Conservation (phyloP, 2,113 vertebrate genomes). For the Cheilinus undulatus region DNA sequence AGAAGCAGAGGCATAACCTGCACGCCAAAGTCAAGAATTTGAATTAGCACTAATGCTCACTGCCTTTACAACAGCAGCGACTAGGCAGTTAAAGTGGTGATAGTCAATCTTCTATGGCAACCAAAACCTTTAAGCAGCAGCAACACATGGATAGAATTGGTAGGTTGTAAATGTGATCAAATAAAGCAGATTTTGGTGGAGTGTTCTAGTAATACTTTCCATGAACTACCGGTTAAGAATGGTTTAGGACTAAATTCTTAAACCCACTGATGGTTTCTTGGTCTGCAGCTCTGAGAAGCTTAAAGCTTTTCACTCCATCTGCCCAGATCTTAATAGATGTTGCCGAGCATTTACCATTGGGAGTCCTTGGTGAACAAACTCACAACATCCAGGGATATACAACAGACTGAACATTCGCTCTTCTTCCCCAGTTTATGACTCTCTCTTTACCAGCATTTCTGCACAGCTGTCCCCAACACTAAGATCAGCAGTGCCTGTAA, state of each 20-base stretch:
- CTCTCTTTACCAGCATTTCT: not conserved
- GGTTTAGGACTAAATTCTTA: not conserved
- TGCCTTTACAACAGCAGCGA: slow-evolving; percentile 10
- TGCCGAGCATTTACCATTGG: not conserved
- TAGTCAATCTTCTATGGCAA: slow-evolving; percentile 28
- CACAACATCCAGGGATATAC: not conserved
- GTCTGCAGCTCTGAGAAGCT: slow-evolving; percentile 17
- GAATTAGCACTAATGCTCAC: not conserved
- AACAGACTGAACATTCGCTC: not conserved
- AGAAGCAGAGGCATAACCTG: not conserved
- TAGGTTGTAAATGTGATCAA: not conserved
- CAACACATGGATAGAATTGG: not conserved
- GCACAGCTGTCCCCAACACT: not conserved
- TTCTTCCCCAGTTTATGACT: slow-evolving; percentile 5
- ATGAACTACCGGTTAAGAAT: not conserved
- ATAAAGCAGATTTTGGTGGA: not conserved
- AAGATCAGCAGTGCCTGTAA: slow-evolving; percentile 6
- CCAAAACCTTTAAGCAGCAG: not conserved
- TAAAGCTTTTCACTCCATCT: not conserved
- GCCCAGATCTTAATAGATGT: not conserved
- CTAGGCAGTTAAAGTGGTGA: slow-evolving; percentile 27
- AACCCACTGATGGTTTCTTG: not conserved
- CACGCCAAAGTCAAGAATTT: not conserved
- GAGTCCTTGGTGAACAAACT: slow-evolving; percentile 24
- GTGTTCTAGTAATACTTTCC: too few relatives aligned